Conservation (phyloP, 2,888 invertebrate species). For the Nipponacmea schrenckii region DNA sequence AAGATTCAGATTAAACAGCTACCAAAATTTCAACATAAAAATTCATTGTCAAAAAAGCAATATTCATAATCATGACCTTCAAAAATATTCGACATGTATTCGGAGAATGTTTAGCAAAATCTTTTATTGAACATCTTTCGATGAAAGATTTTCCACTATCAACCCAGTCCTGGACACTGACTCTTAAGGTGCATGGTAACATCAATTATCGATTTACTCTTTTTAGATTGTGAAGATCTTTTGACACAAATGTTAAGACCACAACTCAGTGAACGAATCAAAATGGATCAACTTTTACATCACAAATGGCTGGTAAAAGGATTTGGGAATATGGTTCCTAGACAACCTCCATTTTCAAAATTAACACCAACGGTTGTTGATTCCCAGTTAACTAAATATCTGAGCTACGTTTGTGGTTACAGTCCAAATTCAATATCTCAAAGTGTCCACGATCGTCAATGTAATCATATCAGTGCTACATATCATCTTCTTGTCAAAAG, state of each 20-base stretch:
- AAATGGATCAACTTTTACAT: constrained; percentile 45
- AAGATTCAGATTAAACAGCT: too few species aligned
- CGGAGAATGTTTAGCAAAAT: too few species aligned
- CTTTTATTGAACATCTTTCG: too few species aligned
- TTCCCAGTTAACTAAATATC: constrained; percentile 44
- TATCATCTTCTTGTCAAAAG: neutral
- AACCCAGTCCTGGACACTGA: too few species aligned
- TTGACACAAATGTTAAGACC: constrained; percentile 46
- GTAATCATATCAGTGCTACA: neutral
- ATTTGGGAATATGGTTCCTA: constrained; percentile 35
- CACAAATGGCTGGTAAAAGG: constrained; percentile 50
- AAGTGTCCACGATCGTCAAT: neutral
- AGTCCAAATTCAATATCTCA: neutral
- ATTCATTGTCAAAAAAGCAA: too few species aligned
- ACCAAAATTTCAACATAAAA: too few species aligned
- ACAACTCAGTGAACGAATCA: constrained; percentile 44
- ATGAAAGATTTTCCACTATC: too few species aligned
- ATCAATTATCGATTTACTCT: neutral
- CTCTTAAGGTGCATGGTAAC: too few species aligned
- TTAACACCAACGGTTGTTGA: constrained; percentile 38
- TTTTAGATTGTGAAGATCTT: constrained; percentile 49
- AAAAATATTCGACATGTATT: too few species aligned
- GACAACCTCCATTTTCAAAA: constrained; percentile 39
- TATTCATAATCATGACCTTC: too few species aligned
- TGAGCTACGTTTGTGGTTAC: constrained; percentile 31